A percentile compares a stretch with the other conserved stretches of the same genome.
These are phyloP conservation scores for Schizaphis graminum DNA, from an alignment of 2,888 invertebrate species.

Conservation along the genomic window DNA sequence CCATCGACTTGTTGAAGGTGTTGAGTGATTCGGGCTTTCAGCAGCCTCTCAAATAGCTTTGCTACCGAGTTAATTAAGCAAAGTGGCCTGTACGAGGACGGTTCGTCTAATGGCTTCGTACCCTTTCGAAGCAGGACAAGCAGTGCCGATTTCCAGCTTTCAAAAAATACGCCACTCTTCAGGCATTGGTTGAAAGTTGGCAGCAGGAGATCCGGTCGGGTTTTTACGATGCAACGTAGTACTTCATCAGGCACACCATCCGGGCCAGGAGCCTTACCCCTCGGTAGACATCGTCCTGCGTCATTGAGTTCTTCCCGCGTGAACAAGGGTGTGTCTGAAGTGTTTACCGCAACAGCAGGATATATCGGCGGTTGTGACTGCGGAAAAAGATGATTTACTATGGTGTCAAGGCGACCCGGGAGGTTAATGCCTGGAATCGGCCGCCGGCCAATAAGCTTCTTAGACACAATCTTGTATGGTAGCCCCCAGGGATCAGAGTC, in stretches of 20 bases:
- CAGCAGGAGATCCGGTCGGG: background rate
- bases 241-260: background rate
- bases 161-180: constrained; percentile 71
- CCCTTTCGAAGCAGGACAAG: background rate
- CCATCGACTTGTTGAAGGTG: background rate
- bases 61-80: background rate
- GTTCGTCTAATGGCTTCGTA: background rate
- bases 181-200: background rate
- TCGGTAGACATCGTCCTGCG: background rate
- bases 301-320: background rate
- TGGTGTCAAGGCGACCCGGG: too few relatives aligned
- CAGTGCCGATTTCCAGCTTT: constrained; percentile 69
- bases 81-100: background rate
- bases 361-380: too few relatives aligned
- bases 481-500: background rate
- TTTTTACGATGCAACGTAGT: background rate
- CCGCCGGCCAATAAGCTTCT: too few relatives aligned
- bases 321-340: background rate
- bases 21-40: background rate
- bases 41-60: background rate
- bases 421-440: too few relatives aligned
- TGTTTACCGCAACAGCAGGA: background rate
- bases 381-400: too few relatives aligned
- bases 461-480: background rate
- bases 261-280: background rate